These are phyloP conservation scores for Pseudomugil tenellus DNA, from an alignment of 2,797 vertebrate genomes.

Conservation along the genomic window DNA sequence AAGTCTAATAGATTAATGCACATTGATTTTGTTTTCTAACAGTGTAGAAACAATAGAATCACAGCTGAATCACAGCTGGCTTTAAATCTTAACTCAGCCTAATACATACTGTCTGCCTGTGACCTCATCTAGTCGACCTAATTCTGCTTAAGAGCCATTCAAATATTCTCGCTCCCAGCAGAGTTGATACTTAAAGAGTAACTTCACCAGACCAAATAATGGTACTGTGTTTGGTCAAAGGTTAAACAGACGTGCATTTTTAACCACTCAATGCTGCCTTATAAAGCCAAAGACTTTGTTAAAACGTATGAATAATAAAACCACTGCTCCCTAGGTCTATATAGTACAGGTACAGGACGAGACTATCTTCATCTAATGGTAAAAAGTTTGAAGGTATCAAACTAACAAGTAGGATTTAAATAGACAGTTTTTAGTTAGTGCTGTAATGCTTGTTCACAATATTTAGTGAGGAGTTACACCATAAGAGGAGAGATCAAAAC, in stretches of 20 bases:
- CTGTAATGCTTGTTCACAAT: not conserved
- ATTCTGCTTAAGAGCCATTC: conserved; percentile 51
- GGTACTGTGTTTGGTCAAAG: conserved; percentile 36
- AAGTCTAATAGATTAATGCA: conserved; percentile 1
- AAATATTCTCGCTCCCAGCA: conserved; percentile 43
- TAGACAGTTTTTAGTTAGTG: not conserved
- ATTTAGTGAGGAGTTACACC: not conserved
- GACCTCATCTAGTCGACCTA: conserved; percentile 59
- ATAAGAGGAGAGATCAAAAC: not conserved
- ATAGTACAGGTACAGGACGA: not conserved
- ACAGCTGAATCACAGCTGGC: conserved; percentile 55
- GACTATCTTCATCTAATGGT: not conserved
- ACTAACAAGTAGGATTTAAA: not conserved
- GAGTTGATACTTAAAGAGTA: conserved; percentile 46
- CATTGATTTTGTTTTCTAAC: conserved; percentile 15
- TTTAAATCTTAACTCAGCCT: conserved; percentile 43
- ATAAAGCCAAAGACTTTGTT: not conserved
- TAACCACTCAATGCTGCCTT: conserved; percentile 18
- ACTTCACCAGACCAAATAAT: conserved; percentile 35
- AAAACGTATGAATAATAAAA: conserved; percentile 11
- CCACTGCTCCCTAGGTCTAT: not conserved
- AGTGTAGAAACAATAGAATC: conserved; percentile 37
- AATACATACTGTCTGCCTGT: conserved; percentile 55
- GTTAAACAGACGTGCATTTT: conserved; percentile 27
- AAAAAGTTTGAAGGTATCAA: not conserved